Evolutionary conservation across 2,113 vertebrate genomes (phyloP), one percentile per base, ranked within the genome.

Genomic region (Xerus inauris): DNA sequence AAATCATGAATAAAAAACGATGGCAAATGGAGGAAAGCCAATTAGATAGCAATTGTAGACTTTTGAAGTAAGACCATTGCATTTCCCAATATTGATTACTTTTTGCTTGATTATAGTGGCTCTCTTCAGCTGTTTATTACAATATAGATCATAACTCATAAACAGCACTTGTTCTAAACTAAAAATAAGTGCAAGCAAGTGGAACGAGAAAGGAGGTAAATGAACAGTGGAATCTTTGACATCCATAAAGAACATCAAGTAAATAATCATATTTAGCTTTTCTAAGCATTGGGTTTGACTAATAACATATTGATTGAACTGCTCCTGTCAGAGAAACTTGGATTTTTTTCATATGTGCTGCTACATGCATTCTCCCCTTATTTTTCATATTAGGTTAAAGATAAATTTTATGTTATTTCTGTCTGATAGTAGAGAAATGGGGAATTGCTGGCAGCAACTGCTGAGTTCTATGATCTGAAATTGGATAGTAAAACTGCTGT

Each of bases 51-150:
- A 86, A 71, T 95, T 94, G 94, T 81, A 94, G 87, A 94, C 38
- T 73, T 96, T 81, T 89, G 38, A 84, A 95, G 75, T 30, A 76
- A 95, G 84, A 87, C 49, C 28, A 69, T 89, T 76, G 54, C 17
- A 45, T 92, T 96, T 97, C 57, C 64, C 80, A 96, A 40, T 96
- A 95, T 95, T 95, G 96, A 96, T 94, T 97, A 93, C 90, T 95
- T 95, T 93, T 95, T 0, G 0, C 89, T 90, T 95, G 85, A 96
- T 95, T 79, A 83, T 49, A 72, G 84, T 82, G 62, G 90, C 47
- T 84, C 76, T 94, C 35, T 79, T 91, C n/a, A 65, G 94, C 77
- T 83, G 59, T 95, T 96, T 97, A 95, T 97, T 95, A 79, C n/a
- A 90, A 54, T 90, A 86, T 45, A 90, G 96, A 91, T 95, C 47